Conservation (phyloP, 2,888 invertebrate species). For the Rapana venosa region DNA sequence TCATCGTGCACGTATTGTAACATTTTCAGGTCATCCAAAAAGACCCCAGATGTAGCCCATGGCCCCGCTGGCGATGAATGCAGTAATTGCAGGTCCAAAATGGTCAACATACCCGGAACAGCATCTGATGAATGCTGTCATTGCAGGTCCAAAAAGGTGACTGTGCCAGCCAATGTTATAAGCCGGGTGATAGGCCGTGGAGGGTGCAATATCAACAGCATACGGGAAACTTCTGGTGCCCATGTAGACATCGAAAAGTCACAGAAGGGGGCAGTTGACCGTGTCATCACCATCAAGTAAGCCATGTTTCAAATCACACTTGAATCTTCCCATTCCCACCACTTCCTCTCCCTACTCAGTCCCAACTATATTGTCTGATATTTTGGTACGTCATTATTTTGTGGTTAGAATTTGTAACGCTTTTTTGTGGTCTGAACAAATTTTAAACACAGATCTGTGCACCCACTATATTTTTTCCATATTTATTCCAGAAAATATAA, state of each 20-base stretch:
- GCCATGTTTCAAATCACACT: slow-evolving; percentile 63
- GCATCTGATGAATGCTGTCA: slow-evolving; percentile 29
- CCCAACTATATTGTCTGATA: too few species aligned
- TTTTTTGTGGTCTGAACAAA: too few species aligned
- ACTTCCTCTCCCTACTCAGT: too few species aligned
- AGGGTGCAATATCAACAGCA: slow-evolving; percentile 98
- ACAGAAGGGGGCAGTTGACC: slow-evolving; percentile 80
- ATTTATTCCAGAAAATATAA: too few species aligned
- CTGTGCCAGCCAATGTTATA: slow-evolving; percentile 95
- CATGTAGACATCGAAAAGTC: slow-evolving; percentile 98
- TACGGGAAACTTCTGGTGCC: slow-evolving; percentile 96
- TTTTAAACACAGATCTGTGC: too few species aligned
- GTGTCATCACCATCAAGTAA: slow-evolving; percentile 95
- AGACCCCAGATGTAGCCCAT: slow-evolving; percentile 9
- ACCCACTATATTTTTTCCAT: too few species aligned
- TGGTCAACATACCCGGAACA: slow-evolving; percentile 24
- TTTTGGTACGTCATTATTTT: too few species aligned
- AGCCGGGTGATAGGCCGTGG: slow-evolving; percentile 98
- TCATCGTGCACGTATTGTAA: slow-evolving; percentile 5
- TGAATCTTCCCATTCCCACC: neutral
- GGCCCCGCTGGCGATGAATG: slow-evolving; percentile 23
- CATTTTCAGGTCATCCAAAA: slow-evolving; percentile 25
- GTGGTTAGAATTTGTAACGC: too few species aligned
- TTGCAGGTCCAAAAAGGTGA: slow-evolving; percentile 81
- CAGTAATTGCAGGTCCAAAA: slow-evolving; percentile 27